A percentile compares a stretch with the other conserved stretches of the same genome.
Conservation (phyloP, 2,113 vertebrate species). For the Colius striatus region DNA sequence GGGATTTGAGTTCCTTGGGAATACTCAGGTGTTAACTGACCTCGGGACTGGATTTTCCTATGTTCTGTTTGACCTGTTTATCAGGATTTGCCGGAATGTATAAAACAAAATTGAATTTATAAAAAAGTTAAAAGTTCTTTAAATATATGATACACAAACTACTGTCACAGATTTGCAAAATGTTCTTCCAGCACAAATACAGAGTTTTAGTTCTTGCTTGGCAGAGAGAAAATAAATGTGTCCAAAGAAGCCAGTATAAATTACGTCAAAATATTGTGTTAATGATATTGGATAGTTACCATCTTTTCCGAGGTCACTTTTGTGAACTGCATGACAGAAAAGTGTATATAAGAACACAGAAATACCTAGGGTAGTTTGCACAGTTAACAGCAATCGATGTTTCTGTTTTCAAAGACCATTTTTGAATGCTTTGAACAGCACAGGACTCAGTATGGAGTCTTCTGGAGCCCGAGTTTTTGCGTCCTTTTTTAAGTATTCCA, state of each 20-base stretch:
- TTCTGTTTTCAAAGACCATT: neutral
- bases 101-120: neutral
- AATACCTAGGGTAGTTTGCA: neutral
- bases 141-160: neutral
- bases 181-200: neutral
- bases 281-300: neutral
- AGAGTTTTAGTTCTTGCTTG: neutral
- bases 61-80: neutral
- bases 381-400: neutral
- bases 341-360: neutral
- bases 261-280: neutral
- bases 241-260: neutral
- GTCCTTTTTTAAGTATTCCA: neutral
- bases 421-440: neutral
- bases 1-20: neutral
- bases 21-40: neutral
- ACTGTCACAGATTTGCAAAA: neutral
- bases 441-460: accelerated
- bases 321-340: neutral
- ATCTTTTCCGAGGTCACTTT: neutral
- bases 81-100: neutral
- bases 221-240: neutral
- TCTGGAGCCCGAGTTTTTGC: neutral
- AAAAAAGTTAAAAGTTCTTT: neutral
- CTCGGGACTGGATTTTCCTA: neutral